phyloP scores from a whole-genome alignment of 2,113 vertebrate genomes.

The Microcebus murinus region DNA sequence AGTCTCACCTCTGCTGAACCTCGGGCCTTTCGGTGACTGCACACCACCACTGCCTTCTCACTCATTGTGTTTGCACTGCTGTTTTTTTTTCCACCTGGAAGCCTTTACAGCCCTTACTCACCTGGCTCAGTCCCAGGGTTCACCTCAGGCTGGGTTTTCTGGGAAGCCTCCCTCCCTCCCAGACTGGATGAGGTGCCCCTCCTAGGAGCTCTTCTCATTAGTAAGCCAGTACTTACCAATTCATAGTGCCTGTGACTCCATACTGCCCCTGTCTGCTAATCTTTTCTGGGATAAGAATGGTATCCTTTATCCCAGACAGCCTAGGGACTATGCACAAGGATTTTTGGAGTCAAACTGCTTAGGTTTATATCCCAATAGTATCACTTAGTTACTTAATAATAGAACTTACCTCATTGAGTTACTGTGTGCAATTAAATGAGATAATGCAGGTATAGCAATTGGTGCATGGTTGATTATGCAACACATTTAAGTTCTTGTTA shows the following conservation, averaged over 20 bases:
- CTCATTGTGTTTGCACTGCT: neutral
- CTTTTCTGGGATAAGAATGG: neutral
- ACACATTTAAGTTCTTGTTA: neutral
- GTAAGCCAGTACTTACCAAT: neutral
- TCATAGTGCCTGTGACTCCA: neutral
- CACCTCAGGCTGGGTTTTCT: neutral
- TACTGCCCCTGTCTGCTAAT: neutral
- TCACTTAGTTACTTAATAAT: neutral
- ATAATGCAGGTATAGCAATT: neutral
- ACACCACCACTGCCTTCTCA: rapidly evolving
- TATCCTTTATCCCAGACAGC: neutral
- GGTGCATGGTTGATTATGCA: neutral
- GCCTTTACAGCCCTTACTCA: neutral
- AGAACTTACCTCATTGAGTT: neutral
- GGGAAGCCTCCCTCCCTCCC: neutral
- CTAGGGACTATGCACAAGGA: neutral
- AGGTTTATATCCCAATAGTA: neutral
- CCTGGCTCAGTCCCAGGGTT: neutral
- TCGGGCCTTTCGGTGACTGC: neutral
- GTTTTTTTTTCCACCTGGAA: neutral
- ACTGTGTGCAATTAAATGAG: neutral
- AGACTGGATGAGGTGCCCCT: no score
- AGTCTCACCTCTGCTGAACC: neutral
- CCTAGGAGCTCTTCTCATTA: neutral
- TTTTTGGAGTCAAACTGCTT: neutral